phyloP scores from a whole-genome alignment of 2,888 invertebrate species.

The Pseudococcus longispinus region DNA sequence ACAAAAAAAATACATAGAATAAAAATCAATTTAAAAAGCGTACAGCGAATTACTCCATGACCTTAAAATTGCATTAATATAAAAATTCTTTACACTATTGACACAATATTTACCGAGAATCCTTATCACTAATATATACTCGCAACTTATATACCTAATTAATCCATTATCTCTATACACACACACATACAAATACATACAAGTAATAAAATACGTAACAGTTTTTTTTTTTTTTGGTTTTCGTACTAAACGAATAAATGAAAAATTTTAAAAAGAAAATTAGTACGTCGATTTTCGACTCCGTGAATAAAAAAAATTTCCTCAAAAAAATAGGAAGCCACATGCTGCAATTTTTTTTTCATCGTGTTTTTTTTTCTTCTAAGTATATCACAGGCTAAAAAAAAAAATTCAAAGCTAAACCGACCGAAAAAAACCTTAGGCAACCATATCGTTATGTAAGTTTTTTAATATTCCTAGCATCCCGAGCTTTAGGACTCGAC shows the following conservation, averaged over 20 bases:
- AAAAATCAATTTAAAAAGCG: slow-evolving; percentile 23
- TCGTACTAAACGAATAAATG: not conserved
- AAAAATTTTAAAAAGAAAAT: not conserved
- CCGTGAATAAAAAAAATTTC: slow-evolving; percentile 30
- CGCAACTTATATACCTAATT: not conserved
- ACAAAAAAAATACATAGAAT: not conserved
- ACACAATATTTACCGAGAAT: slow-evolving; percentile 11
- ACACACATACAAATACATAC: not conserved
- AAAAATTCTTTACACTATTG: slow-evolving; percentile 3
- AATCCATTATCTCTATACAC: not conserved
- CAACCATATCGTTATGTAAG: not conserved
- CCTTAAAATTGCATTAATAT: slow-evolving; percentile 29
- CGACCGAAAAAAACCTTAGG: not conserved
- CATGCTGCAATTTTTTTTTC: not conserved
- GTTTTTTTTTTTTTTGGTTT: not conserved
- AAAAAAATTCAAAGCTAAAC: slow-evolving; percentile 38
- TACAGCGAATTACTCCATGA: slow-evolving; percentile 18
- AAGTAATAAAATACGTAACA: slow-evolving; percentile 8
- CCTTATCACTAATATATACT: slow-evolving; percentile 13
- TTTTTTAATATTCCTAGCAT: not conserved
- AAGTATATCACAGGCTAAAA: slow-evolving; percentile 52
- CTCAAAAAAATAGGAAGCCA: not conserved
- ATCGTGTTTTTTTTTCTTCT: not conserved
- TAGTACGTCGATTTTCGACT: not conserved
- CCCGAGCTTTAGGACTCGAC: not conserved